These are phyloP conservation scores for Squalus acanthias DNA, from an alignment of 2,797 vertebrate genomes.

Conservation along the genomic window DNA sequence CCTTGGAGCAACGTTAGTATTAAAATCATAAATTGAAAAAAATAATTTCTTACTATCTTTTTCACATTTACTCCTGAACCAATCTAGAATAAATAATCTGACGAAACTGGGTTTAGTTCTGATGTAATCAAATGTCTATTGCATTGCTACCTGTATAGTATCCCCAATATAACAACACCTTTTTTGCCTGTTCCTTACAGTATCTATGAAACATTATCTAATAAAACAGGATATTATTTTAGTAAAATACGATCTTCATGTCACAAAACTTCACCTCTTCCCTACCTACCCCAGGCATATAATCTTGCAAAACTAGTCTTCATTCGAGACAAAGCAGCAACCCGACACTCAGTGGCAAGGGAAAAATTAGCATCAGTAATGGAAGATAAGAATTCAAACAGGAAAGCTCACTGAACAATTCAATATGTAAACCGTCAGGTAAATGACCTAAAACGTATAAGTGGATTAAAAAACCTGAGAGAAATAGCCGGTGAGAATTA, in stretches of 20 bases:
- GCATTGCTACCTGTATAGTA: not conserved
- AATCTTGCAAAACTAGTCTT: not conserved
- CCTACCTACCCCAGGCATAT: not conserved
- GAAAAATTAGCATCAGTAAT: not conserved
- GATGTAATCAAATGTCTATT: not conserved
- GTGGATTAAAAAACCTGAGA: not conserved
- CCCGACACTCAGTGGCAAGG: not conserved
- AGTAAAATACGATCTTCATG: not conserved
- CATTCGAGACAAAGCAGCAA: not conserved
- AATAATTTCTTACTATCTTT: not conserved
- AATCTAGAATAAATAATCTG: not conserved
- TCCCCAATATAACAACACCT: not conserved
- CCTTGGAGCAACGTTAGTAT: not conserved
- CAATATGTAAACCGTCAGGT: not conserved
- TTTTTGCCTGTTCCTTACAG: not conserved
- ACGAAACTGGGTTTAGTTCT: not conserved
- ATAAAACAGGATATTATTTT: constrained; percentile 10
- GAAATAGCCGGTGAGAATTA: not conserved
- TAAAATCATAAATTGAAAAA: not conserved
- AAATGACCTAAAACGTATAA: not conserved
- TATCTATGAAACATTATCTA: not conserved
- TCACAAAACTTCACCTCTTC: not conserved
- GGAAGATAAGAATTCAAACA: not conserved
- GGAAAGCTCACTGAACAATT: not conserved
- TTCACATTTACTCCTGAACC: not conserved